Percentiles rank a stretch among this genome's conserved stretches.
Evolutionary conservation across 2,797 vertebrate species (phyloP).

Genomic region (Premnoplex brunnescens): DNA sequence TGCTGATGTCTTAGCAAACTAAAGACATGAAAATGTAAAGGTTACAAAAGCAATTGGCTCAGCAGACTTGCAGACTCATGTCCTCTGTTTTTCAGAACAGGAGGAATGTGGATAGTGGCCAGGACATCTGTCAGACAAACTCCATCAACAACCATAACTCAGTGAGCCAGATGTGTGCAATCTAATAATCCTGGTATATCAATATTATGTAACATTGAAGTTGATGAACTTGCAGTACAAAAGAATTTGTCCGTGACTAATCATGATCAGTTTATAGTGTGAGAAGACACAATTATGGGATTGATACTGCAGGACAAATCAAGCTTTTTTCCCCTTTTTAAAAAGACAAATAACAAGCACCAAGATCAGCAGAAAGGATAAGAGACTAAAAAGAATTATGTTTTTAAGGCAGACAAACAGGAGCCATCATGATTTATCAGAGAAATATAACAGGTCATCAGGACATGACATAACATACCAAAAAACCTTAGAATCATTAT

Average conservation of each 20-base stretch:
- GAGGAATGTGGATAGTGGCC: conserved; percentile 42
- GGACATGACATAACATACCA: neutral
- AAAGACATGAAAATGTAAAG: conserved; percentile 14
- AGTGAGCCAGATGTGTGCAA: neutral
- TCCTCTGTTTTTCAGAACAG: conserved; percentile 47
- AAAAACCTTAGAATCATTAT: rapidly evolving
- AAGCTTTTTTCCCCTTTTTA: neutral
- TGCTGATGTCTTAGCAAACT: neutral
- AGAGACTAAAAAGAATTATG: neutral
- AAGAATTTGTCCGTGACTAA: neutral
- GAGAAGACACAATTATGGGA: neutral
- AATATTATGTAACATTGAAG: neutral
- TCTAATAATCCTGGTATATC: conserved; percentile 39
- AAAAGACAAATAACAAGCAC: neutral
- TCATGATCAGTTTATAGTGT: neutral
- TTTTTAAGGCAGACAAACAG: neutral
- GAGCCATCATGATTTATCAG: neutral
- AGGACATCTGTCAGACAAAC: conserved; percentile 56
- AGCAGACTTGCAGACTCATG: conserved; percentile 6
- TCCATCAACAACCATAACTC: conserved; percentile 18
- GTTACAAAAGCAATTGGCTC: conserved; percentile 19
- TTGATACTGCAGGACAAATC: neutral
- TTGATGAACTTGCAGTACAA: neutral
- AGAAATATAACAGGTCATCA: neutral
- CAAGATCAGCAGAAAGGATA: neutral